Evolutionary conservation across 2,888 invertebrate genomes (phyloP), one percentile per base, ranked within the genome.

Genomic region (Arenicola marina): DNA sequence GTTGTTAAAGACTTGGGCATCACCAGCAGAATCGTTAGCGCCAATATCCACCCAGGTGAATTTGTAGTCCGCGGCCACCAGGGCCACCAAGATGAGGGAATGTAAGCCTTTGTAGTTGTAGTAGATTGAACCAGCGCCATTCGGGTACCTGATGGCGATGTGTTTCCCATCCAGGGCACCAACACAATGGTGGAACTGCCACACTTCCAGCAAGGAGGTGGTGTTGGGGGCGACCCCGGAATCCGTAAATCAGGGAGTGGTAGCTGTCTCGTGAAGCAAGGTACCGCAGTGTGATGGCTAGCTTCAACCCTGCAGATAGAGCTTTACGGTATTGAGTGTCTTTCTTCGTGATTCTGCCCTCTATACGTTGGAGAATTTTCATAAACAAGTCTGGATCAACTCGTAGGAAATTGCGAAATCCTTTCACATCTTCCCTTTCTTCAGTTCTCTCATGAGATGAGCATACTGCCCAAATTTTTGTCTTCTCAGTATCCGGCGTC

Each of bases 161-260:
- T 64, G 64, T 32, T 62, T 64, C 2, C 60, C 60, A 32, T 64
- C 61, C 29, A 64, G 33, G 15, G 62, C 62, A 24, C 62, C 57
- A 4, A 55, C n/a, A 34, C 58, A 58, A 24, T 62, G 68, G 38
- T 62, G 65, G 45, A 65, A 57, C 4, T 65, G 28, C 62, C 62
- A 65, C 33, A 46, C 28, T 4, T 21, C n/a, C 18, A 51, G n/a
- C 7, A 11, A 15, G 48, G 51, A 51, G 7, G 51, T 65, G 21
- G 57, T 65, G 58, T 58, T 65, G 53, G 38, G 57, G 4, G 62
- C 58, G 24, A 65, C 65, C 43, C n/a, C 56, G 33, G 51, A 65
- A 65, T n/a, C 32, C 33, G 46, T 58, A 65, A 33, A 28, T 4
- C 11, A 63, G 46, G 21, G 31, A 59, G 1, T 44, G 33, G 58